Base-by-base conservation (phyloP, 2,888 invertebrate species). In the Zygaena filipendulae region DNA sequence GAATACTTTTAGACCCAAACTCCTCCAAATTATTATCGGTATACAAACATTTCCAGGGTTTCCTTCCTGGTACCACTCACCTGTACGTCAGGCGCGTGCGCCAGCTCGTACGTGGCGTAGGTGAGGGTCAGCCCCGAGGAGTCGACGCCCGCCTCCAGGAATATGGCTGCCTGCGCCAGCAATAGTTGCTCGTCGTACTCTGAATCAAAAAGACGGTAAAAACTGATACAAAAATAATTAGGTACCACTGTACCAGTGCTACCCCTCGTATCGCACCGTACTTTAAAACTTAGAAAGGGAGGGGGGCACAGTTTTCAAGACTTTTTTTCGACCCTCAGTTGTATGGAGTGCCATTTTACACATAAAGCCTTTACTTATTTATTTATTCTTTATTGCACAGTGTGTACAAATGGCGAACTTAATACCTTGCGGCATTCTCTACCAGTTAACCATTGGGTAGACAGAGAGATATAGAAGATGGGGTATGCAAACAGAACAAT, bases 61-160 rank as follows among this genome's bases (percentile, higher is more conserved):
- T 11, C 3, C n/a, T 25, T 23, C n/a, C n/a, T n/a, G n/a, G n/a
- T n/a, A n/a, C n/a, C n/a, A n/a, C n/a, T 19, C 20, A 70, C 70
- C 55, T 71, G 71, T 7, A 39, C 11, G 1, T 52, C 35, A 3
- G 50, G 51, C 1, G 47, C 25, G 13, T 52, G 43, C 0, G 71
- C 62, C 9, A 72, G 23, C 22, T 71, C 68, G 8, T 53, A 52
- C 0, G 41, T 32, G 0, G 32, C 3, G 26, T 39, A 66, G 0
- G 55, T 38, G 0, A 66, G 25, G 0, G 36, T 4, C 0, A 40
- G 25, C 0, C 58, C 59, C 0, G 57, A 44, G 0, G 66, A 64
- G 10, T 72, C 69, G 20, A 61, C 70, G 0, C 69, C 72, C 0
- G 47, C 71, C 32, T 61, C 59, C 3, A 72, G 36, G 32, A 71